These are phyloP conservation scores for Gracilinanus agilis DNA, from an alignment of 2,113 vertebrate species.

Conservation along the genomic window DNA sequence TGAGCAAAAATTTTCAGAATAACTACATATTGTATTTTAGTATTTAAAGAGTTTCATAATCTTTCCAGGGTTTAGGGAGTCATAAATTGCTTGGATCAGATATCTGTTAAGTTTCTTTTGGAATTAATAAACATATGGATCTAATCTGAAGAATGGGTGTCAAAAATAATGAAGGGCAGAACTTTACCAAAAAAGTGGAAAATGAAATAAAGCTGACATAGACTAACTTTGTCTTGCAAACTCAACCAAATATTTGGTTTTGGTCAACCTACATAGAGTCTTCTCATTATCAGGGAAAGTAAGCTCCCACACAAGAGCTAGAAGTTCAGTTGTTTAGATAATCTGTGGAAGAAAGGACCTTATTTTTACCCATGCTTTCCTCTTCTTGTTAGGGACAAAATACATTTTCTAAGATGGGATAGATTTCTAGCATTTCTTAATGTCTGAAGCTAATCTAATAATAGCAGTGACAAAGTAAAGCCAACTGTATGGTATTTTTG, in stretches of 20 bases:
- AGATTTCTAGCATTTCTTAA: constrained; percentile 16
- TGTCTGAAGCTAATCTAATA: not conserved
- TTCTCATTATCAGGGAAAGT: constrained; percentile 3
- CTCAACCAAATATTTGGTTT: constrained; percentile 32
- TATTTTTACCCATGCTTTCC: not conserved
- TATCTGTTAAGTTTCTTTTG: constrained; percentile 76
- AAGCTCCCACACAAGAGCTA: not conserved
- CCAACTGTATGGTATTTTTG: not conserved
- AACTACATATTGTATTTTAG: constrained; percentile 77
- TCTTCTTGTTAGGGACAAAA: constrained; percentile 22
- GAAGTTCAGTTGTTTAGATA: constrained; percentile 34
- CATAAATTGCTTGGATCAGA: constrained; percentile 78
- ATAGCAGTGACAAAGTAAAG: not conserved
- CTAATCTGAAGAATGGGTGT: constrained; percentile 70
- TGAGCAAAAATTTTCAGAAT: constrained; percentile 73
- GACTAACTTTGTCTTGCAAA: constrained; percentile 66
- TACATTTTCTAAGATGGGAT: constrained; percentile 15
- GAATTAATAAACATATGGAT: constrained; percentile 80
- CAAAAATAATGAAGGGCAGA: constrained; percentile 76
- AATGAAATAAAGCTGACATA: constrained; percentile 68
- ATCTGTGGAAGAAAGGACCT: not conserved
- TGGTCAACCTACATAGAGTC: constrained; percentile 9
- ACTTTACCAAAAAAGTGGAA: constrained; percentile 66
- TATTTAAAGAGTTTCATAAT: constrained; percentile 76
- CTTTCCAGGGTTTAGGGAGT: constrained; percentile 63